Conservation (phyloP, 2,113 vertebrate genomes). For the Psilopsiagon aymara region DNA sequence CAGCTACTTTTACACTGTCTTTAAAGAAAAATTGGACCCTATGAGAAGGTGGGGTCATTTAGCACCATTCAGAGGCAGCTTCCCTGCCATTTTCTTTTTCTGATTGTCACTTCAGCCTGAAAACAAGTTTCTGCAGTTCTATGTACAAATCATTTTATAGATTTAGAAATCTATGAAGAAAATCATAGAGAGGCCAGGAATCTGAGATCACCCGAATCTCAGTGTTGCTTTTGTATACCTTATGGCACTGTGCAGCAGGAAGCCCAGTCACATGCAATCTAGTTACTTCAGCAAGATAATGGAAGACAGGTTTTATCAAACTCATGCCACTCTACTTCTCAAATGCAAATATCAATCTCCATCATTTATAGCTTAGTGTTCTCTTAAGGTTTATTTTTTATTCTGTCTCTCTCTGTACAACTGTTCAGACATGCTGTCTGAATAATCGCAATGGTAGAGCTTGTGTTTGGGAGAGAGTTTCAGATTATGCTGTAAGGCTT, state of each 20-base stretch:
- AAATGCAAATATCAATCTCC: slow-evolving; percentile 39
- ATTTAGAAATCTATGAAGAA: slow-evolving; percentile 3
- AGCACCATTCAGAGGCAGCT: not conserved
- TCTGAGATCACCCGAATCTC: not conserved
- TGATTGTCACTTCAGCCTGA: not conserved
- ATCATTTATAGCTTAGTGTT: slow-evolving; percentile 10
- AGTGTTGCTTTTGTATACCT: not conserved
- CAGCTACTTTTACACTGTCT: not conserved
- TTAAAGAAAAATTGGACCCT: not conserved
- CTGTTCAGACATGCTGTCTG: not conserved
- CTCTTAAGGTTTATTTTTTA: slow-evolving; percentile 29
- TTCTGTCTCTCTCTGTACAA: not conserved
- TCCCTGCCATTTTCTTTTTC: not conserved
- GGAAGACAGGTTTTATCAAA: not conserved
- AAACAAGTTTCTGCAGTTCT: not conserved
- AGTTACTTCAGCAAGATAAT: not conserved
- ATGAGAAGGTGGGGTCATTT: not conserved
- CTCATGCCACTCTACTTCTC: not conserved
- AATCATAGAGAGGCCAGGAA: not conserved
- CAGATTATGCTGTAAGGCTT: not conserved
- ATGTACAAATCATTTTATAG: not conserved
- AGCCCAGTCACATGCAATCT: not conserved
- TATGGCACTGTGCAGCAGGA: not conserved
- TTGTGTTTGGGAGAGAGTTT: not conserved
- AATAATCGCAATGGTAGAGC: not conserved